Conservation (phyloP, 2,113 vertebrate species). For the Eurypyga helias region DNA sequence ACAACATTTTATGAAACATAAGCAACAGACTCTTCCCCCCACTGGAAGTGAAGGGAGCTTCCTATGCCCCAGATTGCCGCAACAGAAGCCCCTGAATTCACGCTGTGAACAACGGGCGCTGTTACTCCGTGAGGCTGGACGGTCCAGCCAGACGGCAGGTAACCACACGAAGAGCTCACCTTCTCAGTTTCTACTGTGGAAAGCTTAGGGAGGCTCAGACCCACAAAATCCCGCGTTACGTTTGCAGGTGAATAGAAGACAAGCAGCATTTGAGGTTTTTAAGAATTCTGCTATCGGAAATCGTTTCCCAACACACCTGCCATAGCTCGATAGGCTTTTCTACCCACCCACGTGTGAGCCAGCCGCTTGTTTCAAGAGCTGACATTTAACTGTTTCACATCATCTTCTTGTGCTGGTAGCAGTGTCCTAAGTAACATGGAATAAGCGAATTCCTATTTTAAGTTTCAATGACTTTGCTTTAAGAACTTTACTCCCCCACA, state of each 20-base stretch:
- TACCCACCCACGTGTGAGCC: neutral
- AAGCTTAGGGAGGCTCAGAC: neutral
- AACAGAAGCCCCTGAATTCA: neutral
- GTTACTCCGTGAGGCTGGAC: neutral
- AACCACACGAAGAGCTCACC: neutral
- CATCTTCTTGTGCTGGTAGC: slow-evolving; percentile 15
- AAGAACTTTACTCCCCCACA: slow-evolving; percentile 35
- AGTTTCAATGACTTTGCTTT: slow-evolving; percentile 52
- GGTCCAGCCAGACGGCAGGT: neutral
- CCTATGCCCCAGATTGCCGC: neutral
- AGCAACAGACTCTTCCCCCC: neutral
- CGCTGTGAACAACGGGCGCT: neutral
- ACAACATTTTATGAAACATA: neutral
- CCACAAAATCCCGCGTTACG: neutral
- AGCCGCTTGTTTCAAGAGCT: slow-evolving; percentile 24
- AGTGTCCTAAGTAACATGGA: neutral
- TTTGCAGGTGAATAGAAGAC: neutral
- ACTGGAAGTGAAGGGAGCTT: neutral
- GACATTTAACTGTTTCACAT: slow-evolving; percentile 42
- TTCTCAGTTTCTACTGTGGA: neutral
- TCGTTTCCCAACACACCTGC: neutral
- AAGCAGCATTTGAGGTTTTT: neutral
- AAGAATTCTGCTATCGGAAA: neutral
- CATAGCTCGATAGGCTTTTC: neutral
- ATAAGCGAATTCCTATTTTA: neutral